Conservation (phyloP, 2,888 invertebrate genomes). For the Cerastis leucographa region DNA sequence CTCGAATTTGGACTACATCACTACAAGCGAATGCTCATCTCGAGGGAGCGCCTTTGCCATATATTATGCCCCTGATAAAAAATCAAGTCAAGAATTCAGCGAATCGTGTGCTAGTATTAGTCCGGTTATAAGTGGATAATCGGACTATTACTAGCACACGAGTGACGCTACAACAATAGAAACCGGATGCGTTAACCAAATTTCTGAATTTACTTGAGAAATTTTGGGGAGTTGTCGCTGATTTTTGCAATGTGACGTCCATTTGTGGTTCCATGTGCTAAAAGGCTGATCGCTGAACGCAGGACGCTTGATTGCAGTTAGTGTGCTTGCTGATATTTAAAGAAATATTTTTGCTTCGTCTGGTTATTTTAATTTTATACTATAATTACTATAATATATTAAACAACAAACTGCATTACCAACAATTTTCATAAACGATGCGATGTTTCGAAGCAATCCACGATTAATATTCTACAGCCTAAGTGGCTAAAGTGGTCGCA, state of each 20-base stretch:
- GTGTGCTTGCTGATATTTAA: no score
- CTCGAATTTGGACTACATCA: not conserved
- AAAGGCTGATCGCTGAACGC: not conserved
- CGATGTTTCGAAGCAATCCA: constrained; percentile 6
- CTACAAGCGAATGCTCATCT: not conserved
- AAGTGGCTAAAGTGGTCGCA: constrained; percentile 11
- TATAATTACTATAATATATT: not conserved
- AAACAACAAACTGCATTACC: not conserved
- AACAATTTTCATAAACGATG: constrained; percentile 26
- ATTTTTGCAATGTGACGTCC: no score
- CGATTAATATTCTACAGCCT: constrained; percentile 25
- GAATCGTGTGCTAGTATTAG: not conserved
- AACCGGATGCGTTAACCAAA: not conserved
- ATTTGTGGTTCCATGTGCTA: no score
- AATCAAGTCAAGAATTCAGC: not conserved
- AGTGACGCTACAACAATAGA: not conserved
- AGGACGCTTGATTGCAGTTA: not conserved
- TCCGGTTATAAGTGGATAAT: no score
- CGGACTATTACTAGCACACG: not conserved
- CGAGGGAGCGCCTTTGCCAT: not conserved
- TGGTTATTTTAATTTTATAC: no score
- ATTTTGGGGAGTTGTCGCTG: no score
- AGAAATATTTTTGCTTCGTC: not conserved
- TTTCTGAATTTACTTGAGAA: no score
- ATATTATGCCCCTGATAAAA: not conserved